Conservation (phyloP, 2,888 invertebrate species). For the Pocota personata region DNA sequence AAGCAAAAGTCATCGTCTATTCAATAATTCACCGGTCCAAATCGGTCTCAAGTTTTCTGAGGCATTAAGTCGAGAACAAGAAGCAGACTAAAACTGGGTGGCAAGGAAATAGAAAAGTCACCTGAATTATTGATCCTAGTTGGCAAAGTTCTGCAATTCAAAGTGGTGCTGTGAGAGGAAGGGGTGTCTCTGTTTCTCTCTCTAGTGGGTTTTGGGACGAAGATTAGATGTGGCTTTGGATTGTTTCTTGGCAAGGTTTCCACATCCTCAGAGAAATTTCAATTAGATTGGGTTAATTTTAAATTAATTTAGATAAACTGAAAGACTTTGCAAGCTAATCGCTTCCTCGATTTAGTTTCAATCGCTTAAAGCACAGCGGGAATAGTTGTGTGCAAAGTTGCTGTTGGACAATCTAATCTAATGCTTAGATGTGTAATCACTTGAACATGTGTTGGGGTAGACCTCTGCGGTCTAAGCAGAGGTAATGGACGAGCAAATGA, state of each 20-base stretch:
- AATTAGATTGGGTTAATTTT: constrained; percentile 72
- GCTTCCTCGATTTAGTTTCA: constrained; percentile 68
- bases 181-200: background rate
- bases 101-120: constrained; percentile 60
- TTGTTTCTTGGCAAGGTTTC: constrained; percentile 43
- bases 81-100: constrained; percentile 26
- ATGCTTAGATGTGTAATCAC: background rate
- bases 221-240: constrained; percentile 64
- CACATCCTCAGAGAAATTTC: constrained; percentile 58
- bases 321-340: constrained; percentile 66
- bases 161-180: background rate
- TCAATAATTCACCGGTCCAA: constrained; percentile 70
- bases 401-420: background rate
- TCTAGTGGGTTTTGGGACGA: constrained; percentile 18
- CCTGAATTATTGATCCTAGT: constrained; percentile 72
- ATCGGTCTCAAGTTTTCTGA: constrained; percentile 72
- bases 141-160: constrained; percentile 65
- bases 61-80: constrained; percentile 60
- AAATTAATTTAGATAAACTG: constrained; percentile 69
- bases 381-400: constrained; percentile 1
- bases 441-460: background rate
- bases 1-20: constrained; percentile 65
- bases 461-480: background rate
- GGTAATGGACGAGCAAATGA: too few relatives aligned
- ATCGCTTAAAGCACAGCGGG: constrained; percentile 43